Percentiles rank a stretch among this genome's conserved stretches.
phyloP scores from a whole-genome alignment of 1,140 invertebrate genomes.

The Drosophila tropicalis region DNA sequence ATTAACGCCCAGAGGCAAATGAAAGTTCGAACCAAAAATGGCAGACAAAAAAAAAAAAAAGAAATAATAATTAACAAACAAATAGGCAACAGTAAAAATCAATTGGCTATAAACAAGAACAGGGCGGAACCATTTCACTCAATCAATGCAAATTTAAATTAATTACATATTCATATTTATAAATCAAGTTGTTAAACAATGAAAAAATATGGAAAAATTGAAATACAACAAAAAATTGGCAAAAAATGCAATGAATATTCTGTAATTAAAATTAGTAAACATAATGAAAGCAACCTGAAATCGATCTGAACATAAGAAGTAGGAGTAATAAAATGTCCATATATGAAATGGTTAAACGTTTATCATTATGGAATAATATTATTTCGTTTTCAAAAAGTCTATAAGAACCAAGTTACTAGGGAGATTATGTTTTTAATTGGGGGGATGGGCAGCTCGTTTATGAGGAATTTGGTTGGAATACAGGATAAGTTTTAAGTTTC shows the following conservation, averaged over 20 bases:
- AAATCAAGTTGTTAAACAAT: constrained; percentile 22
- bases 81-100: constrained; percentile 5
- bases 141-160: constrained; percentile 43
- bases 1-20: constrained; percentile 43
- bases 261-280: constrained; percentile 34
- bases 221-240: neutral
- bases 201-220: constrained; percentile 19
- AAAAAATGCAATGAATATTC: constrained; percentile 42
- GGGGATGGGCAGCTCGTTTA: too few species aligned
- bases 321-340: neutral
- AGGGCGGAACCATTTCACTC: constrained; percentile 42
- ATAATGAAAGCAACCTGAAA: constrained; percentile 6
- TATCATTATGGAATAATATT: too few species aligned
- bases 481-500: too few species aligned
- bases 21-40: constrained; percentile 9
- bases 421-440: too few species aligned
- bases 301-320: neutral
- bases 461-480: too few species aligned
- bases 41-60: neutral
- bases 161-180: constrained; percentile 43
- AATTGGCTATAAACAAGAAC: constrained; percentile 33
- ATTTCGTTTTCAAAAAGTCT: too few species aligned
- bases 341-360: neutral
- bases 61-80: constrained; percentile 17
- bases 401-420: too few species aligned